phyloP scores from a whole-genome alignment of 2,113 vertebrate species.

The Gracilinanus agilis region DNA sequence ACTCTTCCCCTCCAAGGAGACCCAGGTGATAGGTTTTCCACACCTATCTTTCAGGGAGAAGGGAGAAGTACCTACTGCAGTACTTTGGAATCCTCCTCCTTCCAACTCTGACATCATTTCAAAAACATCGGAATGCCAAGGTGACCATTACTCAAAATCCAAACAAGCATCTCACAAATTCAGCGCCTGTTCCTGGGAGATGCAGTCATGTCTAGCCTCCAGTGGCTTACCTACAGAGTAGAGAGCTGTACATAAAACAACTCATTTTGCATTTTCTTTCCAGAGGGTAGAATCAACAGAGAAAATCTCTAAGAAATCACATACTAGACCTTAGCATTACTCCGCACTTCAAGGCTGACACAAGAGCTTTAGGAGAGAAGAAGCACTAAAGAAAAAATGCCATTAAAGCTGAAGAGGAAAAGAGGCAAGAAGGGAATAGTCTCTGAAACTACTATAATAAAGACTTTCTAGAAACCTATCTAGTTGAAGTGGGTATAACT shows the following conservation, averaged over 20 bases:
- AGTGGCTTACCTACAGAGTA: slow-evolving; percentile 50
- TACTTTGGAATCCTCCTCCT: slow-evolving; percentile 29
- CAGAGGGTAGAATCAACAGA: slow-evolving; percentile 29
- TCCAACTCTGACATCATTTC: slow-evolving; percentile 69
- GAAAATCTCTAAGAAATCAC: neutral
- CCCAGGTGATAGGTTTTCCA: neutral
- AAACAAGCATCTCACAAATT: slow-evolving; percentile 70
- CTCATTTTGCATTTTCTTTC: slow-evolving; percentile 37
- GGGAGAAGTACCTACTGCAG: slow-evolving; percentile 73
- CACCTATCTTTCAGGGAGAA: slow-evolving; percentile 38
- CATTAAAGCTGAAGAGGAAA: slow-evolving; percentile 10
- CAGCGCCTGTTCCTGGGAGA: slow-evolving; percentile 52
- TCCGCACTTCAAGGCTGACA: slow-evolving; percentile 38
- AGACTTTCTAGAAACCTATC: neutral
- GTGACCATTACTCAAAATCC: slow-evolving; percentile 72
- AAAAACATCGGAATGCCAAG: slow-evolving; percentile 67
- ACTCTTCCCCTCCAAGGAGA: slow-evolving; percentile 29
- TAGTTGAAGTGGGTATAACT: neutral
- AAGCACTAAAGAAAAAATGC: slow-evolving; percentile 21
- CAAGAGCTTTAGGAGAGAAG: neutral
- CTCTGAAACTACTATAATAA: fast-evolving
- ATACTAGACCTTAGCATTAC: neutral
- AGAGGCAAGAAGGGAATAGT: neutral
- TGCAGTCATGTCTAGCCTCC: slow-evolving; percentile 57
- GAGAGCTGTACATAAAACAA: slow-evolving; percentile 63